phyloP scores from a whole-genome alignment of 2,113 vertebrate genomes.

The Colinus virginianus region DNA sequence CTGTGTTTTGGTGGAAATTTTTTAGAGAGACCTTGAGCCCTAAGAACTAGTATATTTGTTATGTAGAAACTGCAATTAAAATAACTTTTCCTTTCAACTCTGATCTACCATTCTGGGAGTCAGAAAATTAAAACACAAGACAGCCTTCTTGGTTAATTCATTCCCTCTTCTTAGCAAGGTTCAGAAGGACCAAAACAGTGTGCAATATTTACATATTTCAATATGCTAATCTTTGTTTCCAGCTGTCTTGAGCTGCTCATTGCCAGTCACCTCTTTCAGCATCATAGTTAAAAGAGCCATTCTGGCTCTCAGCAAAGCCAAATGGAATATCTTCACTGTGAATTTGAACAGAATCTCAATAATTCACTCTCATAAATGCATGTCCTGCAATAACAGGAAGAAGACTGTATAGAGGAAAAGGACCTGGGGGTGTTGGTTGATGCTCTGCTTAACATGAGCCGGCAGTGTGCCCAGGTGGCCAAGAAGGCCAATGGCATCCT shows the following conservation, averaged over 20 bases:
- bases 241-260: not conserved
- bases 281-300: not conserved
- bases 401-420: too few relatives aligned
- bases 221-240: not conserved
- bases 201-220: rapidly evolving
- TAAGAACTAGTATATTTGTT: not conserved
- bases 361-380: not conserved
- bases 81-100: not conserved
- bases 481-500: too few relatives aligned
- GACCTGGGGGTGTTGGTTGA: too few relatives aligned
- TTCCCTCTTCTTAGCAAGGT: not conserved
- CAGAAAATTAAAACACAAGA: not conserved
- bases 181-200: not conserved
- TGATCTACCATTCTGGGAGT: not conserved
- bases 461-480: too few relatives aligned
- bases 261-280: not conserved
- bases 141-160: not conserved
- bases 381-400: not conserved
- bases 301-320: not conserved
- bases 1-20: not conserved
- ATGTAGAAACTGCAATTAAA: not conserved
- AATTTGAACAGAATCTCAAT: not conserved
- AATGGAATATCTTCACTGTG: not conserved
- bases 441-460: too few relatives aligned
- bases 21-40: not conserved